These are phyloP conservation scores for Philopotamus ludificatus DNA, from an alignment of 1,140 invertebrate species.

Conservation along the genomic window DNA sequence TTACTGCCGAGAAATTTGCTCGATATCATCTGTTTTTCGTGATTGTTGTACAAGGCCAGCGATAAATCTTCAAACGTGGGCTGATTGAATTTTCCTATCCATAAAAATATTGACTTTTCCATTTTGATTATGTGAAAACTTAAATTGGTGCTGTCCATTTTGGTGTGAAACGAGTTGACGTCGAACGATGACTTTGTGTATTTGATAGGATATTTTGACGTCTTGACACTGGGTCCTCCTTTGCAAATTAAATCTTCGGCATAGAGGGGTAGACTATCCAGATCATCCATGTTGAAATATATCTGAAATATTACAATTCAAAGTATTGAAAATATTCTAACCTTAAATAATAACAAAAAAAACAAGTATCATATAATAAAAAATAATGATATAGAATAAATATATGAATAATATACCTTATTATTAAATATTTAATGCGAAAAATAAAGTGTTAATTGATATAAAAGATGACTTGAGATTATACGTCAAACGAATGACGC, in stretches of 20 bases:
- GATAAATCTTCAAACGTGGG: slow-evolving; percentile 36
- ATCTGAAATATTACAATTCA: neutral
- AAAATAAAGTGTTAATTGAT: too few species aligned
- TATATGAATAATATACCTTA: too few species aligned
- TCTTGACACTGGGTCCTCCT: slow-evolving; percentile 26
- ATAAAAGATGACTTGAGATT: too few species aligned
- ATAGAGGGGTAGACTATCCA: neutral
- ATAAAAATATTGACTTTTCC: slow-evolving; percentile 40
- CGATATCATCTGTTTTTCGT: slow-evolving; percentile 10
- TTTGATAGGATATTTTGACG: slow-evolving; percentile 32
- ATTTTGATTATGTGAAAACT: slow-evolving; percentile 36
- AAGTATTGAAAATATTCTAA: too few species aligned
- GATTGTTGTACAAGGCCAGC: slow-evolving; percentile 23
- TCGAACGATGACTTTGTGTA: slow-evolving; percentile 23
- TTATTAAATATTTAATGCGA: too few species aligned
- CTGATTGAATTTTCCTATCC: slow-evolving; percentile 31
- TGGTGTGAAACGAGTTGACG: slow-evolving; percentile 24
- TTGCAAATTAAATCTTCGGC: slow-evolving; percentile 9
- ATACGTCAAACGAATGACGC: too few species aligned
- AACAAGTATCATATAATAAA: too few species aligned
- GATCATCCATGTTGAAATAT: neutral
- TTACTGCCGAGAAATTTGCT: slow-evolving; percentile 30
- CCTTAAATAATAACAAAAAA: too few species aligned
- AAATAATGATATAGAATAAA: too few species aligned
- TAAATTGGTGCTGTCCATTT: slow-evolving; percentile 20